Evolutionary conservation across 2,888 invertebrate genomes (phyloP).

Genomic region (Acholoe squamosa): DNA sequence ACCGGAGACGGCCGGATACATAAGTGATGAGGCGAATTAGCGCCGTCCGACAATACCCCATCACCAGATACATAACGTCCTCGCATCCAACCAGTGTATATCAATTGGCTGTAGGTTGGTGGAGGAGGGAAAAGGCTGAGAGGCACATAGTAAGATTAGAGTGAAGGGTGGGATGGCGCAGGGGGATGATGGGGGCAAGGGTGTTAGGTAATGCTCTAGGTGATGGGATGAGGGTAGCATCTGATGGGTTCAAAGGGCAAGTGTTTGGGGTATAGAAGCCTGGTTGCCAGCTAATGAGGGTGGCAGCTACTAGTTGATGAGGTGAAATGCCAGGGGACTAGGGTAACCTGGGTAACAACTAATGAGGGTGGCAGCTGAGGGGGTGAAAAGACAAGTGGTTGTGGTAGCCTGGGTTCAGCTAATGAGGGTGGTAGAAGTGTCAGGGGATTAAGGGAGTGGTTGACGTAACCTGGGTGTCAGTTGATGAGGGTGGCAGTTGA

Average conservation of each 20-base stretch:
- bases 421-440: background rate
- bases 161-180: background rate
- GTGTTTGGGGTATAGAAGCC: background rate
- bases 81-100: background rate
- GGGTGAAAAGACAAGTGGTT: background rate
- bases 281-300: background rate
- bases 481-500: no score
- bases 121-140: background rate
- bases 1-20: background rate
- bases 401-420: background rate
- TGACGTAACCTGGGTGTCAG: no score
- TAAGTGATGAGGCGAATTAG: slow-evolving; percentile 36
- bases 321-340: background rate
- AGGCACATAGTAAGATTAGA: background rate
- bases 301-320: background rate
- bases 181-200: background rate
- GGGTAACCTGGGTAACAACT: background rate
- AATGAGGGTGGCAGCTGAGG: background rate
- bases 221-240: background rate
- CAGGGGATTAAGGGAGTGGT: no score
- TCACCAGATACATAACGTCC: background rate
- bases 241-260: background rate
- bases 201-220: background rate
- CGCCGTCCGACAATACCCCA: background rate
- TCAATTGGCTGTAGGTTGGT: background rate